A percentile compares a stretch with the other conserved stretches of the same genome.
These are phyloP conservation scores for Cyclopterus lumpus DNA, from an alignment of 2,797 vertebrate species.

Conservation along the genomic window DNA sequence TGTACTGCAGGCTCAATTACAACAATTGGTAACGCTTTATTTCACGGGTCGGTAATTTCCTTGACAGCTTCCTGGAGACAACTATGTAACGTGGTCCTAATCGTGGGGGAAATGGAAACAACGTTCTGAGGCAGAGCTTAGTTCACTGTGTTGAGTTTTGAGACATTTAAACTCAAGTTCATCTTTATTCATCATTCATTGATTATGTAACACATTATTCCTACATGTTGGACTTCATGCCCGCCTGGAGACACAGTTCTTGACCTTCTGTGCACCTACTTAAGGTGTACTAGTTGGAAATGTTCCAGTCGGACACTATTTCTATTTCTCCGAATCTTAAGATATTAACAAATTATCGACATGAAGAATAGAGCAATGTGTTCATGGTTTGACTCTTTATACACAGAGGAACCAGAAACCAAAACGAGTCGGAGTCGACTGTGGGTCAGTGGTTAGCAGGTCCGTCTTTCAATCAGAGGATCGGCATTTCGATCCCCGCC, in stretches of 20 bases:
- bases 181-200: neutral
- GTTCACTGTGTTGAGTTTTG: neutral
- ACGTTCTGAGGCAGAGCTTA: neutral
- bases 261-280: neutral
- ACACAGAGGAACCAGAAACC: neutral
- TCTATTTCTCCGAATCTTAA: neutral
- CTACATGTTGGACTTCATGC: neutral
- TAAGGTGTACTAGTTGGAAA: neutral
- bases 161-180: neutral
- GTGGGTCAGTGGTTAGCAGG: too few relatives aligned
- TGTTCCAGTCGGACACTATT: neutral
- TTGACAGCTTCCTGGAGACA: neutral
- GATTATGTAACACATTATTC: neutral
- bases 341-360: neutral
- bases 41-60: neutral
- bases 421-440: too few relatives aligned
- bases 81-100: neutral
- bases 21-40: neutral
- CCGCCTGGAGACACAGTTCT: neutral
- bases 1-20: neutral
- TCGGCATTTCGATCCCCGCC: too few relatives aligned
- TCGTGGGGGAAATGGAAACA: neutral
- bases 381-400: neutral
- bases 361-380: neutral
- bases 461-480: too few relatives aligned